Conservation (phyloP, 2,888 invertebrate species). For the Mayetiola destructor region DNA sequence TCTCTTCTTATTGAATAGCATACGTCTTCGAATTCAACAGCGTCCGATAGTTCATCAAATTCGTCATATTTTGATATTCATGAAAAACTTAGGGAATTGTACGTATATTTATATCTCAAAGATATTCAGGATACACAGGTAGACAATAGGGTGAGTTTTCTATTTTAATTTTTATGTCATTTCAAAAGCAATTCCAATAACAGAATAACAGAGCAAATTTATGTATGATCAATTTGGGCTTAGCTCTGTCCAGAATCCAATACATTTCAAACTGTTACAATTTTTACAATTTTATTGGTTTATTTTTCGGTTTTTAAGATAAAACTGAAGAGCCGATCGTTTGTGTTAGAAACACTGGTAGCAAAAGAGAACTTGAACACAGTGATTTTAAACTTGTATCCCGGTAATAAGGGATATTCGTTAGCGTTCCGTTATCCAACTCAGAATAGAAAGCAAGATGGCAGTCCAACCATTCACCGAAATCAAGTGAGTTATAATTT, state of each 20-base stretch:
- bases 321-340: conserved; percentile 40
- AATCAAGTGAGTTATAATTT: neutral
- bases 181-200: too few relatives aligned
- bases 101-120: conserved; percentile 28
- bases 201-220: too few relatives aligned
- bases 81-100: conserved; percentile 33
- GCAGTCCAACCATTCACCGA: neutral
- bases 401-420: conserved; percentile 84
- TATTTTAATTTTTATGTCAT: too few relatives aligned
- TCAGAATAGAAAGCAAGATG: conserved; percentile 3
- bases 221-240: too few relatives aligned
- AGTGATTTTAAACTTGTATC: conserved; percentile 78
- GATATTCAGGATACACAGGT: conserved; percentile 28
- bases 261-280: too few relatives aligned
- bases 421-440: conserved; percentile 26
- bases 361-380: conserved; percentile 75
- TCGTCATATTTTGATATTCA: conserved; percentile 31
- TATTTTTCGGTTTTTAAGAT: conserved; percentile 25
- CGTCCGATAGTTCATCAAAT: conserved; percentile 17
- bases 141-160: conserved; percentile 30
- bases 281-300: too few relatives aligned
- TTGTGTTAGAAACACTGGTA: conserved; percentile 71
- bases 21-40: neutral
- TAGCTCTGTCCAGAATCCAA: too few relatives aligned
- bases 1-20: too few relatives aligned